A percentile compares a stretch with the other conserved stretches of the same genome.
phyloP scores from a whole-genome alignment of 2,797 vertebrate genomes.

The Poeciliopsis turneri region DNA sequence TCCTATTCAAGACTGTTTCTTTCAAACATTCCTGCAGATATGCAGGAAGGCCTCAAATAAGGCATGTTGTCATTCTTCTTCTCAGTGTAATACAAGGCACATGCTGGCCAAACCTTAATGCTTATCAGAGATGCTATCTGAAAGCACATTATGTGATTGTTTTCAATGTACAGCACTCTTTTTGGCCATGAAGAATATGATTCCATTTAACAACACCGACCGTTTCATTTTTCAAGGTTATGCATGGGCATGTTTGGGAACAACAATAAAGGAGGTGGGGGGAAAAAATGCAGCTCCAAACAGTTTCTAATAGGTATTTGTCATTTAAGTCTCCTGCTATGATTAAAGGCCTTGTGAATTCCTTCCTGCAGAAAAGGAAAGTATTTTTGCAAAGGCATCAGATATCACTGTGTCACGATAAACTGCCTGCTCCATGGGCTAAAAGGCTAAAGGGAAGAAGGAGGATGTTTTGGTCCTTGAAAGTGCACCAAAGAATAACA shows the following conservation, averaged over 20 bases:
- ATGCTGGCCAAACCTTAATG: constrained; percentile 73
- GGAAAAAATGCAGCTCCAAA: constrained; percentile 71
- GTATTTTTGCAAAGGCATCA: constrained; percentile 84
- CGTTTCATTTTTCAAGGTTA: constrained; percentile 78
- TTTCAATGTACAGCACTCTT: constrained; percentile 72
- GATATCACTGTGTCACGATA: constrained; percentile 80
- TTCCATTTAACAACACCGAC: constrained; percentile 72
- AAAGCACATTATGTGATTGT: constrained; percentile 76
- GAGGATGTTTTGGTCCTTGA: constrained; percentile 79
- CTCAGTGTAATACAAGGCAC: constrained; percentile 67
- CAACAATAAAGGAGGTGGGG: constrained; percentile 73
- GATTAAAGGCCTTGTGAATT: constrained; percentile 80
- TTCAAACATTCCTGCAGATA: constrained; percentile 38
- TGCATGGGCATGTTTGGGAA: constrained; percentile 74
- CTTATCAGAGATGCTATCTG: constrained; percentile 78
- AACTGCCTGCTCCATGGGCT: constrained; percentile 70
- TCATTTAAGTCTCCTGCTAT: constrained; percentile 76
- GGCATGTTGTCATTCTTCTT: constrained; percentile 57
- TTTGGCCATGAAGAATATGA: constrained; percentile 76
- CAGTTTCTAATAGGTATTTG: constrained; percentile 79
- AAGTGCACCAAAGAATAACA: constrained; percentile 70
- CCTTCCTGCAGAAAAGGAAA: constrained; percentile 75
- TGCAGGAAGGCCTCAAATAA: constrained; percentile 52
- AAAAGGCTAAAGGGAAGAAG: constrained; percentile 68
- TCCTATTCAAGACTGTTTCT: constrained; percentile 51